Evolutionary conservation across 2,797 vertebrate genomes (phyloP), one percentile per base, ranked within the genome.

Genomic region (Enteromius viviparus): DNA sequence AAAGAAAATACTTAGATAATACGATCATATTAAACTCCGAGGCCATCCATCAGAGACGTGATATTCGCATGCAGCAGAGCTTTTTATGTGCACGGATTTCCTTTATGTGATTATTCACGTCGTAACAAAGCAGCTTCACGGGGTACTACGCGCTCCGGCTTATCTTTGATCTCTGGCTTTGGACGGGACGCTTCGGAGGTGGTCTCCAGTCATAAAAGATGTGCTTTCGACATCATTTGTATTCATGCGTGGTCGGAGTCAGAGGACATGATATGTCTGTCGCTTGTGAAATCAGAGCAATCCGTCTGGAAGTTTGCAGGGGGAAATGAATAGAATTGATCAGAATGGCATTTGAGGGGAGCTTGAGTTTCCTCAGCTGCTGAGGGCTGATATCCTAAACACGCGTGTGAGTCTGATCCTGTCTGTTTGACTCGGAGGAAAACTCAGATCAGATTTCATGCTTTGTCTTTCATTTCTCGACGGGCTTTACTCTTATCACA

Each of bases 381-480:
- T 76, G 84, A 85, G 68, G 15, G 86, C 91, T 91, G 90, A 91
- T 91, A 89, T 89, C 88, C 86, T 88, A 88, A 91, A 92, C 89
- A 91, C 79, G 86, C 84, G 42, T 79, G 75, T 82, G 86, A 89
- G 91, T 91, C 88, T 89, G 53, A 79, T 78, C 49, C 53, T 76
- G 74, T 93, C 91, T 89, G 88, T 89, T 91, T 70, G 76, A 70
- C 82, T 89, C 86, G 75, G 87, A 87, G 85, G 82, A 81, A 85
- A 90, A 89, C 65, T 91, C 89, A 84, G 85, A 92, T 92, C 90
- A 90, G 90, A 93, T 93, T 91, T 90, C 87, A 78, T 83, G 79
- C 87, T 76, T 82, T 86, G 85, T 87, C 86, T 84, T 89, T 87
- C 81, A 85, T 85, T 85, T 85, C 80, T 83, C 76, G 76, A 75